Evolutionary conservation across 2,113 vertebrate species (phyloP), one percentile per base, ranked within the genome.

Genomic region (Embiotoca jacksoni): DNA sequence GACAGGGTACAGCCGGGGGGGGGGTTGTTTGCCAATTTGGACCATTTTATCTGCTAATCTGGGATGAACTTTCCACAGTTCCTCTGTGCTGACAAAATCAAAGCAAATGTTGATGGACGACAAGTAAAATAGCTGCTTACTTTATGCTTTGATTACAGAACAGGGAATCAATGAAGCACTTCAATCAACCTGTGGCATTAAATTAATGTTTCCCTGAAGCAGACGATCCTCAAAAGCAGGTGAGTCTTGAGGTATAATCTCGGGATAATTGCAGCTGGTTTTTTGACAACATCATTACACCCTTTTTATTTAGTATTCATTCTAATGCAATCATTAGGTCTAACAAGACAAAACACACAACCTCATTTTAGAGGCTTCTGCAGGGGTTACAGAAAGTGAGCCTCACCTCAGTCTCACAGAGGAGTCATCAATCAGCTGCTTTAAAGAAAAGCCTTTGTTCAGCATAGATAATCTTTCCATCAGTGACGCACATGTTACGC

Each of bases 1-100:
- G 54, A 56, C 58, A 77, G 47, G 33, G 50, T 55, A 55, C 39
- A 72, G 52, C 56, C 67, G 7, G 9, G 58, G 47, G 41, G 72
- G 36, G n/a, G n/a, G n/a, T n/a, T 15, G 30, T 32, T 36, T 37
- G 72, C 76, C 36, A 78, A 30, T 35, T 72, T 56, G 36, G 33
- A 67, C 54, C 7, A 74, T n/a, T 80, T 65, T 35, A 59, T 63
- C 15, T 55, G 49, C 41, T 53, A 68, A 78, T 65, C 52, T 76
- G 53, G n/a, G 36, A 36, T 57, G 49, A 85, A 75, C 16, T 14
- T 63, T 49, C 47, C 7, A 32, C 44, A 36, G 13, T 8, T 67
- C 9, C 30, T 57, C 41, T n/a, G 63, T 44, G 32, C 3, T 37
- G 16, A 61, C 35, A 11, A 3, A 70, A 68, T 23, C 3, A 44